Conservation (phyloP, 2,113 vertebrate genomes). For the Brienomyrus longianalis region DNA sequence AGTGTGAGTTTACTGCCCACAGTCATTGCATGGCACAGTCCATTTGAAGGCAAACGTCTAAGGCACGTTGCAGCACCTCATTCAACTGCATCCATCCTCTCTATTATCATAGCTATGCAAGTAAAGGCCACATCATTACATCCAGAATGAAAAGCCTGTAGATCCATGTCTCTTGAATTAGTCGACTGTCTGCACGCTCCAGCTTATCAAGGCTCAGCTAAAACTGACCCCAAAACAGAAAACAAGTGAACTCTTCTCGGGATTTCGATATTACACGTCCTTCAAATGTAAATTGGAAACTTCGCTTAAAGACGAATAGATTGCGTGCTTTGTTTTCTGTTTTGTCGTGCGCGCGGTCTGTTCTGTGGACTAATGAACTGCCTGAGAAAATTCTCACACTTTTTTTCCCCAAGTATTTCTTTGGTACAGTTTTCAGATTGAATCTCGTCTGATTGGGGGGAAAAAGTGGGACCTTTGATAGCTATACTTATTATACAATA, state of each 20-base stretch:
- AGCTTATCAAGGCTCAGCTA: background rate
- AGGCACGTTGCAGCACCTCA: background rate
- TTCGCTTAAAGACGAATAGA: background rate
- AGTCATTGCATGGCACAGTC: background rate
- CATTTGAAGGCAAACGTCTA: background rate
- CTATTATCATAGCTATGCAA: background rate
- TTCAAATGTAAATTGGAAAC: background rate
- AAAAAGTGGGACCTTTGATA: background rate
- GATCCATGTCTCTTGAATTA: background rate
- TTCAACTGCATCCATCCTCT: background rate
- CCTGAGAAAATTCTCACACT: background rate
- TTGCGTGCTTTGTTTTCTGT: background rate
- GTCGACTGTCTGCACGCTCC: background rate
- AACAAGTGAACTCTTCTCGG: background rate
- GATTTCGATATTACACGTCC: background rate
- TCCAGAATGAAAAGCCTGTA: background rate
- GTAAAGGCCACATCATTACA: background rate
- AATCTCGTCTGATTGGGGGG: background rate
- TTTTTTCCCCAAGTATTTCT: background rate
- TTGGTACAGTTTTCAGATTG: background rate
- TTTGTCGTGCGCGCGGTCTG: background rate
- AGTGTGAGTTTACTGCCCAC: conserved; percentile 64
- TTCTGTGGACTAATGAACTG: background rate
- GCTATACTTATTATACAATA: background rate
- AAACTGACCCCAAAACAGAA: background rate